A percentile compares a stretch with the other conserved stretches of the same genome.
These are phyloP conservation scores for Alloscopus bannaensis DNA, from an alignment of 2,888 invertebrate species.

Conservation along the genomic window DNA sequence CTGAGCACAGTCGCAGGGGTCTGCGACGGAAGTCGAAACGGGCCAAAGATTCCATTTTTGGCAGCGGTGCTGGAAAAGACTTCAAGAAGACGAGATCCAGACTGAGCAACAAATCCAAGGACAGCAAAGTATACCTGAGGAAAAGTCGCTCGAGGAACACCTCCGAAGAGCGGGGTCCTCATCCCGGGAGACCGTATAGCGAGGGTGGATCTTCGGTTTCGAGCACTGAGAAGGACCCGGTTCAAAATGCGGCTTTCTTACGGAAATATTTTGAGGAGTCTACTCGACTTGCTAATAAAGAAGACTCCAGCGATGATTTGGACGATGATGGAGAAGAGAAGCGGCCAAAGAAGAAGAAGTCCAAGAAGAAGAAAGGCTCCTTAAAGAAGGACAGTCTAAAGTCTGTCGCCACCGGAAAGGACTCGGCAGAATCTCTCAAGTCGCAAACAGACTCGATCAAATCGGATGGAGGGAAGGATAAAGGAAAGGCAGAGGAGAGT, in stretches of 20 bases:
- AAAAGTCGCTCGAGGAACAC: conserved; percentile 26
- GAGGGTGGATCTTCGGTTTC: conserved; percentile 28
- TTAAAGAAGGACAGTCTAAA: too few relatives aligned
- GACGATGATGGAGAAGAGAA: background rate
- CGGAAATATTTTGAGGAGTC: conserved; percentile 53
- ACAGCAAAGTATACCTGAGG: conserved; percentile 13
- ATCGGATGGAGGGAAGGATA: background rate
- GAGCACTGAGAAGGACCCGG: conserved; percentile 47
- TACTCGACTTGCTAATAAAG: conserved; percentile 27
- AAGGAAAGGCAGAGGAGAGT: background rate
- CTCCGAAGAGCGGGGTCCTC: background rate
- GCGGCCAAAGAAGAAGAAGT: conserved; percentile 13
- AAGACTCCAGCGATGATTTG: conserved; percentile 2
- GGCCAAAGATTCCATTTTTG: background rate
- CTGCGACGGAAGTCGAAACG: conserved; percentile 14
- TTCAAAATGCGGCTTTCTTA: conserved; percentile 45
- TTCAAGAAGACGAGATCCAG: conserved; percentile 11
- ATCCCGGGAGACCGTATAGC: conserved; percentile 9
- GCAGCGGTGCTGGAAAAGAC: background rate
- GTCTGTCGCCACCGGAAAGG: too few relatives aligned
- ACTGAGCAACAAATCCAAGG: background rate
- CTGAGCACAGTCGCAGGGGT: background rate
- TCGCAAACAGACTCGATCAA: background rate
- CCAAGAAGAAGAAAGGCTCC: conserved; percentile 18
- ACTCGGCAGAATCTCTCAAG: background rate